phyloP scores from a whole-genome alignment of 2,888 invertebrate species.

The Mythimna lalbum region DNA sequence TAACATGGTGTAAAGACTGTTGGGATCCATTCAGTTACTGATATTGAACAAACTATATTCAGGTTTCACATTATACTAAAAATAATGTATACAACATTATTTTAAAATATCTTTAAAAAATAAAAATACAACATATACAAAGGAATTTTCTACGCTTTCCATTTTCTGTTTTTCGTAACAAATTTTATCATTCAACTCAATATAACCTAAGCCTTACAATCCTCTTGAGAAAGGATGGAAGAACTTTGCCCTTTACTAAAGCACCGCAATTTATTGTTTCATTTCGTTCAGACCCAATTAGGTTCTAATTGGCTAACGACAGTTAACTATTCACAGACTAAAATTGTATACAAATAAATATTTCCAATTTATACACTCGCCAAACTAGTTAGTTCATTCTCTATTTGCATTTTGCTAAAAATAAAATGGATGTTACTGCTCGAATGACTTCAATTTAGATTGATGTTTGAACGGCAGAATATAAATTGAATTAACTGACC shows the following conservation, averaged over 20 bases:
- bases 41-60: too few species aligned
- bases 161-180: background rate
- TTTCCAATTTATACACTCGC: conserved; percentile 23
- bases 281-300: conserved; percentile 21
- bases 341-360: conserved; percentile 28
- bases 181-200: background rate
- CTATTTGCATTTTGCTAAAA: conserved; percentile 50
- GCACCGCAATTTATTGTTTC: conserved; percentile 18
- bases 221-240: background rate
- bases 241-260: background rate
- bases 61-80: too few species aligned
- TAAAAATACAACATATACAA: too few species aligned
- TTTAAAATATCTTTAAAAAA: too few species aligned
- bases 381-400: conserved; percentile 14
- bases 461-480: conserved; percentile 47
- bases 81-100: too few species aligned
- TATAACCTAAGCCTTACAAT: background rate
- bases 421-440: conserved; percentile 45
- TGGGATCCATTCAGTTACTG: too few species aligned
- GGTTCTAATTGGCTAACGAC: conserved; percentile 22
- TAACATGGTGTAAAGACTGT: too few species aligned
- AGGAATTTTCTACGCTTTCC: background rate
- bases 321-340: conserved; percentile 17
- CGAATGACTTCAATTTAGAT: conserved; percentile 52
- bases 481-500: conserved; percentile 56